Evolutionary conservation across 2,797 vertebrate species (phyloP).

Genomic region (Eulemur coronatus): DNA sequence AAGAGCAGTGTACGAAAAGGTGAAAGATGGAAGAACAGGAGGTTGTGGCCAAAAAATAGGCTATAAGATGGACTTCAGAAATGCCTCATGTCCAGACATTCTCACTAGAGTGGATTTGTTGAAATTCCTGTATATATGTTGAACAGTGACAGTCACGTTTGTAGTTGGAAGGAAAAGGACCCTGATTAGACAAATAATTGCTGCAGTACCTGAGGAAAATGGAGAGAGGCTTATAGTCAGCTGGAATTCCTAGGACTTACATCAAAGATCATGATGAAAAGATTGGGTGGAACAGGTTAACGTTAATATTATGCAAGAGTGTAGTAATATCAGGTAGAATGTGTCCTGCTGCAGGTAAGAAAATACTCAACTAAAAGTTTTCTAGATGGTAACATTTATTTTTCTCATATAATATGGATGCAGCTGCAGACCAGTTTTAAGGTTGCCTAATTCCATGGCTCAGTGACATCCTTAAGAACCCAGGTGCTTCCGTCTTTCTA

Average conservation of each 20-base stretch:
- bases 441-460: background rate
- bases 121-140: background rate
- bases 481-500: background rate
- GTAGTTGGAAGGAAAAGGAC: background rate
- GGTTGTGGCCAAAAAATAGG: background rate
- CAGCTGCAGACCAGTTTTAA: background rate
- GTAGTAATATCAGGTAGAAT: background rate
- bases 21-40: background rate
- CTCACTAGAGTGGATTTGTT: background rate
- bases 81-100: background rate
- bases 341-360: background rate
- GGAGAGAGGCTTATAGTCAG: background rate
- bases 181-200: background rate
- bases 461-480: background rate
- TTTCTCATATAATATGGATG: background rate
- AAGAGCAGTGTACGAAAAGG: background rate
- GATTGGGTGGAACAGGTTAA: background rate
- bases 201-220: background rate
- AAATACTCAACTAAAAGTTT: background rate
- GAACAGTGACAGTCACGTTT: background rate
- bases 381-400: background rate
- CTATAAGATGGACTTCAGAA: background rate
- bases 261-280: background rate
- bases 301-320: background rate
- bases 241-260: background rate